Conservation (phyloP, 2,888 invertebrate species). For the Eupithecia inturbata region DNA sequence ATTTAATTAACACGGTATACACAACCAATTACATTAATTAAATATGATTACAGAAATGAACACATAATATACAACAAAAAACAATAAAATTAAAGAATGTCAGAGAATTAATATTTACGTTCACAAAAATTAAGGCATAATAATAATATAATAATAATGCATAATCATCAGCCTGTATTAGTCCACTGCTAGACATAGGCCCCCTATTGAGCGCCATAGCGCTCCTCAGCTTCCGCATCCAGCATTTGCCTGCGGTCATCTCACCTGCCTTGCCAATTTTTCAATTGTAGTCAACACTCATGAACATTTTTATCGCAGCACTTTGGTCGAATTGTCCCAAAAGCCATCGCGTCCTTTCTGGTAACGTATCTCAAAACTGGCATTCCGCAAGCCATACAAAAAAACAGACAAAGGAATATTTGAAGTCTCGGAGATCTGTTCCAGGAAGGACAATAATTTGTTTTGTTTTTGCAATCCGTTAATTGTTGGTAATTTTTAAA, state of each 20-base stretch:
- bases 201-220: no score
- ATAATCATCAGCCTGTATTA: neutral
- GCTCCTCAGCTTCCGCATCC: no score
- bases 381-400: conserved; percentile 20
- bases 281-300: neutral
- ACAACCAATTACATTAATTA: no score
- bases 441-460: conserved; percentile 39
- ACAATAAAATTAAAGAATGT: no score
- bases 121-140: no score
- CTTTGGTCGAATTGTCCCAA: neutral
- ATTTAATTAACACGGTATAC: no score
- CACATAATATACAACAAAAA: no score
- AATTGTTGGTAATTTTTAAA: conserved; percentile 37
- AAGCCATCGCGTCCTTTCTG: neutral
- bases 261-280: neutral
- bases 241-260: no score
- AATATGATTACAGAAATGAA: no score
- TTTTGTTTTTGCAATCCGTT: conserved; percentile 31
- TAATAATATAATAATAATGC: no score
- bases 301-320: neutral
- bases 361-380: conserved; percentile 9
- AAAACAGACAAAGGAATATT: conserved; percentile 37
- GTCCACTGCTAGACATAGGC: neutral
- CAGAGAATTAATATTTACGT: no score
- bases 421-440: conserved; percentile 38